phyloP scores from a whole-genome alignment of 2,888 invertebrate species.

The Myopa tessellatipennis region DNA sequence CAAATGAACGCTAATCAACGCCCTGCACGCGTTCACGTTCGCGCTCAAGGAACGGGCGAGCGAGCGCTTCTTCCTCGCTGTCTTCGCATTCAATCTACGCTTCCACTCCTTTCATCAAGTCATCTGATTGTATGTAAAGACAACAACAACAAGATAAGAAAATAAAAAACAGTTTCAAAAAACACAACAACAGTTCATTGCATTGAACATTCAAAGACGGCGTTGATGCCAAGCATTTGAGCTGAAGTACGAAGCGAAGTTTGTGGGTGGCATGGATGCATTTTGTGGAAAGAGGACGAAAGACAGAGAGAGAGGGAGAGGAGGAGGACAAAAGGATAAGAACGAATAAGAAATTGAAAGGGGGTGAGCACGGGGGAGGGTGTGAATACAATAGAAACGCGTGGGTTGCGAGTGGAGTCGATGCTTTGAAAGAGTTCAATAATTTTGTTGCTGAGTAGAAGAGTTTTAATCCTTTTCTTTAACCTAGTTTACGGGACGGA shows the following conservation, averaged over 20 bases:
- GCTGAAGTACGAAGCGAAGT: background rate
- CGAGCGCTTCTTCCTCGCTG: background rate
- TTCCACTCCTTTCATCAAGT: background rate
- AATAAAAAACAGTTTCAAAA: background rate
- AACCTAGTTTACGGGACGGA: too few relatives aligned
- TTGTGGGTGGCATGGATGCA: background rate
- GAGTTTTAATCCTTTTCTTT: too few relatives aligned
- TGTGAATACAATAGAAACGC: too few relatives aligned
- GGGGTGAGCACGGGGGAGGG: too few relatives aligned
- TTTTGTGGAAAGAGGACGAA: background rate
- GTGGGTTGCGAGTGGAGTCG: too few relatives aligned
- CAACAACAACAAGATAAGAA: constrained; percentile 33
- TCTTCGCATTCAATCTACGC: constrained; percentile 19
- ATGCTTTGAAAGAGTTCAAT: too few relatives aligned
- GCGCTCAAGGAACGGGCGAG: background rate
- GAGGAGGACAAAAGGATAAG: background rate
- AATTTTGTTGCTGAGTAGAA: too few relatives aligned
- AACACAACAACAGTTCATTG: background rate
- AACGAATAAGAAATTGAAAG: background rate
- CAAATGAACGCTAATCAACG: constrained; percentile 58
- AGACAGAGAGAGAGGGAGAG: background rate
- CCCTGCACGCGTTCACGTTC: constrained; percentile 48
- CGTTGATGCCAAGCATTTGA: background rate
- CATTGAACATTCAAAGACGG: background rate
- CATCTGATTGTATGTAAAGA: constrained; percentile 19